Evolutionary conservation across 2,888 invertebrate genomes (phyloP), one percentile per base, ranked within the genome.

Genomic region (Schrankia costaestrigalis): DNA sequence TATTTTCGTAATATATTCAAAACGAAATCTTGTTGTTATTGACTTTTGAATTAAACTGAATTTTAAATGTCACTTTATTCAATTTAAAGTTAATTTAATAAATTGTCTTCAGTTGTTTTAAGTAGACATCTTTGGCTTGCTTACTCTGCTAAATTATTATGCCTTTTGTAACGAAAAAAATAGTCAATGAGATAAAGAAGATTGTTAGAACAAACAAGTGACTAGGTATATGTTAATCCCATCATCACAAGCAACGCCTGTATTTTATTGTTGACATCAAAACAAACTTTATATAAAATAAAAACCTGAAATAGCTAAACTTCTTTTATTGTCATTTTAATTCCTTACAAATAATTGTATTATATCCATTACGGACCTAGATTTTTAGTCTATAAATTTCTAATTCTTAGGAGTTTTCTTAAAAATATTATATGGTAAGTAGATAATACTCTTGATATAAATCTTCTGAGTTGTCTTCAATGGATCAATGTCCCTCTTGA

Each of bases 281-380:
- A 75, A 74, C 78, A 73, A 71, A 71, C 55, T 52, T 51, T 71
- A 70, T 75, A 72, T 75, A 68, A 81, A 81, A 75, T 71, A 70
- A 73, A 76, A 75, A 60, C 51, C 63, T 66, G 64, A 78, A 77
- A 73, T 71, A 72, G 69, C 59, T 53, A 60, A 65, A 63, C 51
- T 58, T 57, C 63, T 80, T 81, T 81, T 77, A 78, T 76, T 82
- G 60, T 65, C 50, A 42, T 42, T 53, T 46, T 45, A 46, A n/a
- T 29, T 38, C 22, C 36, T 51, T 41, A 23, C 4, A 15, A 11
- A 17, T 39, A 26, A 31, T 21, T 17, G 29, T 31, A 29, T 58
- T 41, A 39, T 39, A 33, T n/a, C 2, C n/a, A n/a, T n/a, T n/a
- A n/a, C n/a, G n/a, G n/a, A n/a, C n/a, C n/a, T n/a, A n/a, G n/a